A percentile compares a stretch with the other conserved stretches of the same genome.
phyloP scores from a whole-genome alignment of 1,140 invertebrate genomes.

The Cydia fagiglandana region DNA sequence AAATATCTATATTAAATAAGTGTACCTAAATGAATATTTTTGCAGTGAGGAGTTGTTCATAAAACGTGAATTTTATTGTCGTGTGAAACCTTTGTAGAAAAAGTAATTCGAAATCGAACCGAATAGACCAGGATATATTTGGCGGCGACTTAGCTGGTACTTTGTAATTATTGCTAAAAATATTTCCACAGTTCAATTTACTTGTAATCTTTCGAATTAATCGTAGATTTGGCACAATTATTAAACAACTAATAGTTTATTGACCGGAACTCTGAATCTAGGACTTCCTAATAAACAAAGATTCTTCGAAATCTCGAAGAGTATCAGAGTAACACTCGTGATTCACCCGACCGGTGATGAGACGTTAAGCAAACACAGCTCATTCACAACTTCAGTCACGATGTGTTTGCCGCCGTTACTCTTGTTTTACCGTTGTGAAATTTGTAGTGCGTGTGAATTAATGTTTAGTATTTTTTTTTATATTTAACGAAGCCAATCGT shows the following conservation, averaged over 20 bases:
- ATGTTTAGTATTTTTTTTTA: background rate
- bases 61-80: background rate
- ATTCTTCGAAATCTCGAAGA: background rate
- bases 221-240: too few species aligned
- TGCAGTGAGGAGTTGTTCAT: background rate
- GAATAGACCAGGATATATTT: background rate
- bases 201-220: background rate
- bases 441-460: background rate
- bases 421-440: background rate
- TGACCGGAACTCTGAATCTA: background rate
- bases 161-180: background rate
- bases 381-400: slow-evolving; percentile 15
- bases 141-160: background rate
- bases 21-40: background rate
- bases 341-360: background rate
- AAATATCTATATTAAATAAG: background rate
- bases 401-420: background rate
- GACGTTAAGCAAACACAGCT: slow-evolving; percentile 3
- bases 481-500: background rate
- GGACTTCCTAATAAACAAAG: background rate
- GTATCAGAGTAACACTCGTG: background rate
- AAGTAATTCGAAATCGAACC: background rate
- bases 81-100: slow-evolving; percentile 13
- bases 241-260: background rate
- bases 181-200: background rate